Conservation (phyloP, 1,140 invertebrate species). For the Drosophila navojoa region DNA sequence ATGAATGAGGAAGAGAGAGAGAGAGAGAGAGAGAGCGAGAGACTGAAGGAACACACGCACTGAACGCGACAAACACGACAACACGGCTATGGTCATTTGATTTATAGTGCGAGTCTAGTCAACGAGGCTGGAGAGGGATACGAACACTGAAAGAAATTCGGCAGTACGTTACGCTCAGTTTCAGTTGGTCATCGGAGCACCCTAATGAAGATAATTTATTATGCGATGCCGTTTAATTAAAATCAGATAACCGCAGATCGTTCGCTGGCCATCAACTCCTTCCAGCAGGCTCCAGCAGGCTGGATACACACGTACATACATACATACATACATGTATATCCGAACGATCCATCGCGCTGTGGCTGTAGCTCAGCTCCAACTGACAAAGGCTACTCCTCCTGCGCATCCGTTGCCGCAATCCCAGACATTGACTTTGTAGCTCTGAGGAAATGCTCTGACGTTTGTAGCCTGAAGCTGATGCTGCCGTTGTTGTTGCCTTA, state of each 20-base stretch:
- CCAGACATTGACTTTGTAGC: slow-evolving; percentile 16
- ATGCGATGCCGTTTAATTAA: slow-evolving; percentile 82
- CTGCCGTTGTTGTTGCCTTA: background rate
- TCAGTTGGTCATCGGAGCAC: slow-evolving; percentile 30
- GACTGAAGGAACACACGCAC: slow-evolving; percentile 70
- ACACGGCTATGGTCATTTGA: slow-evolving; percentile 53
- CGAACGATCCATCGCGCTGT: background rate
- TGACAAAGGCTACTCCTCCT: slow-evolving; percentile 20
- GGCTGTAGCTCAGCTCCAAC: background rate
- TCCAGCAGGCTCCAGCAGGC: slow-evolving; percentile 46
- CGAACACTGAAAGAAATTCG: slow-evolving; percentile 34
- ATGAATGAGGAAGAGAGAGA: slow-evolving; percentile 29
- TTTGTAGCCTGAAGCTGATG: slow-evolving; percentile 7
- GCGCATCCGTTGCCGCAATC: slow-evolving; percentile 3
- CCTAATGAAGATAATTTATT: slow-evolving; percentile 83
- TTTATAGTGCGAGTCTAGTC: slow-evolving; percentile 52
- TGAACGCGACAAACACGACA: slow-evolving; percentile 35
- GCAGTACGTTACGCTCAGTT: slow-evolving; percentile 7
- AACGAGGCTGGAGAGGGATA: slow-evolving; percentile 6
- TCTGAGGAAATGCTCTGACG: slow-evolving; percentile 42
- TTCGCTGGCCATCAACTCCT: slow-evolving; percentile 63
- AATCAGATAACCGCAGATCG: slow-evolving; percentile 72
- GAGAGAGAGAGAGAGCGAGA: background rate
- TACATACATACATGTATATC: slow-evolving; percentile 1
- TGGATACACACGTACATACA: slow-evolving; percentile 11